These are phyloP conservation scores for Corythornis vintsioides DNA, from an alignment of 2,113 vertebrate genomes.

Conservation along the genomic window DNA sequence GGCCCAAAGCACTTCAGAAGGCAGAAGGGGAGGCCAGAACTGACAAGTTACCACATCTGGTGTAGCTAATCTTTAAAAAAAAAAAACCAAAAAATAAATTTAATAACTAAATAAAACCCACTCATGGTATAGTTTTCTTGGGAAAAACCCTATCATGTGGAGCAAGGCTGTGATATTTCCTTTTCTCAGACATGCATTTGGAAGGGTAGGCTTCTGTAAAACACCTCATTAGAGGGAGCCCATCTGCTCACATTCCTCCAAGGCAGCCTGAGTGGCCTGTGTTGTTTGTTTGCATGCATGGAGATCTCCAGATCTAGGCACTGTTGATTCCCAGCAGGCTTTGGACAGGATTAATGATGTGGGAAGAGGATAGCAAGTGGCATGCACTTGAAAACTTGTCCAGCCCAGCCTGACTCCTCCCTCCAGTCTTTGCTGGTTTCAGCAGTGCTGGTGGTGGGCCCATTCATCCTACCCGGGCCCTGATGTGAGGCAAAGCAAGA, in stretches of 20 bases:
- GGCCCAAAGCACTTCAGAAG: not conserved
- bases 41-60: not conserved
- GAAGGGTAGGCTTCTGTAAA: slow-evolving; percentile 3
- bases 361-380: not conserved
- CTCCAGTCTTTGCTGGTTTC: not conserved
- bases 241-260: slow-evolving; percentile 24
- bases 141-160: not conserved
- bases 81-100: not conserved
- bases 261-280: not conserved
- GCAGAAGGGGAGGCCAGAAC: not conserved
- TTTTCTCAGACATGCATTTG: not conserved
- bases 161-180: not conserved
- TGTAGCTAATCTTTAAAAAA: not conserved
- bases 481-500: not conserved
- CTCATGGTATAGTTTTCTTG: not conserved
- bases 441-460: not conserved
- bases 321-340: not conserved
- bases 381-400: not conserved
- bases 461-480: not conserved
- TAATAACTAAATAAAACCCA: not conserved
- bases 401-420: not conserved
- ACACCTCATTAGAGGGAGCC: slow-evolving; percentile 15
- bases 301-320: not conserved
- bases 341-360: not conserved
- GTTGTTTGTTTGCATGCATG: not conserved